Evolutionary conservation across 2,888 invertebrate species (phyloP).

Genomic region (Morpho helenor): DNA sequence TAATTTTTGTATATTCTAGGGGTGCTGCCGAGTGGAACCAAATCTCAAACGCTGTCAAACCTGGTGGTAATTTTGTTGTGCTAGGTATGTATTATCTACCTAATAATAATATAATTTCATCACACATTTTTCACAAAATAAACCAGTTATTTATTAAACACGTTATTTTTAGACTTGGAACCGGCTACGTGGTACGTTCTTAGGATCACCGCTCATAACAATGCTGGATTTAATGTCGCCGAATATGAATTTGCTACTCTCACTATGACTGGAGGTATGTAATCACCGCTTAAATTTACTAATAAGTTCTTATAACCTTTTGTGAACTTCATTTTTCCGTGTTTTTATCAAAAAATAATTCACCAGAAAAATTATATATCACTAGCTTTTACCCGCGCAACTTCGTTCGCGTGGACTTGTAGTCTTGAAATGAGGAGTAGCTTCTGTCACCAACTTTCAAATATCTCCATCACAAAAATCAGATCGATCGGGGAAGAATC

Average conservation of each 20-base stretch:
- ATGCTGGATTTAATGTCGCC: constrained; percentile 96
- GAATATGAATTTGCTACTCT: constrained; percentile 97
- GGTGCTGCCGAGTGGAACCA: constrained; percentile 95
- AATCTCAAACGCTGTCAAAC: constrained; percentile 95
- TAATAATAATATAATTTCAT: too few species aligned
- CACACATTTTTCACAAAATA: background rate
- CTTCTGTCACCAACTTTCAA: too few species aligned
- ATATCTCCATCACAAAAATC: too few species aligned
- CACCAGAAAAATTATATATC: too few species aligned
- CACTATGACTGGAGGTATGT: constrained; percentile 93
- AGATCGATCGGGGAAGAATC: too few species aligned
- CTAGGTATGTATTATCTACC: constrained; percentile 58
- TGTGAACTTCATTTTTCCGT: constrained; percentile 7
- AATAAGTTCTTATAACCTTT: constrained; percentile 24
- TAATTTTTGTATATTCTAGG: constrained; percentile 56
- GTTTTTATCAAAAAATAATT: too few species aligned
- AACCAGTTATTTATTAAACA: background rate
- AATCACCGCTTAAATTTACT: background rate
- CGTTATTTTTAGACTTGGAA: constrained; percentile 82
- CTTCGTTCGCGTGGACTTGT: too few species aligned
- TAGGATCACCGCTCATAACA: constrained; percentile 95
- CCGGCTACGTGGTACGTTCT: constrained; percentile 97
- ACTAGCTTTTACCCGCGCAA: too few species aligned
- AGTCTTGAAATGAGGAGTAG: too few species aligned
- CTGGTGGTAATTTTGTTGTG: constrained; percentile 93